Conservation (phyloP, 2,888 invertebrate species). For the Chelonus formosanus region DNA sequence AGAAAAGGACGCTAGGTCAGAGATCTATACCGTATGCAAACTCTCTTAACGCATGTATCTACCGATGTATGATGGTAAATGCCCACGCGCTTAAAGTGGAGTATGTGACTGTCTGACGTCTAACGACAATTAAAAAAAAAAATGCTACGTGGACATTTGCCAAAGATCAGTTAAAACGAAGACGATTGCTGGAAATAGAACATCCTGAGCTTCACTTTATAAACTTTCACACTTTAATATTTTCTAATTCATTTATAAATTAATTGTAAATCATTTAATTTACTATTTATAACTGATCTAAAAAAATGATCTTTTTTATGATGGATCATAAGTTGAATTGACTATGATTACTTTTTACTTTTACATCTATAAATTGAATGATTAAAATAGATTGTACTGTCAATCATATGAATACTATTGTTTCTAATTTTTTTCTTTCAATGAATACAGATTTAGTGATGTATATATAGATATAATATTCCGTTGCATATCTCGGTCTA, state of each 20-base stretch:
- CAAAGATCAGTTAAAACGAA: slow-evolving; percentile 32
- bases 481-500: too few relatives aligned
- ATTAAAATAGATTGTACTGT: too few relatives aligned
- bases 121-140: slow-evolving; percentile 31
- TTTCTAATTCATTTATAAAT: slow-evolving; percentile 9
- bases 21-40: slow-evolving; percentile 18
- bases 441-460: too few relatives aligned
- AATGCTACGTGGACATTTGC: slow-evolving; percentile 41
- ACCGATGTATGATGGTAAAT: slow-evolving; percentile 2
- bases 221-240: neutral
- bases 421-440: too few relatives aligned
- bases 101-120: slow-evolving; percentile 23
- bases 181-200: slow-evolving; percentile 40
- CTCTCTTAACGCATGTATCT: neutral
- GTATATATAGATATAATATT: too few relatives aligned
- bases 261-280: neutral
- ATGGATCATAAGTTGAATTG: too few relatives aligned
- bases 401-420: too few relatives aligned
- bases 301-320: too few relatives aligned
- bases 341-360: too few relatives aligned
- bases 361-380: too few relatives aligned
- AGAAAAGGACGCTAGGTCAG: slow-evolving; percentile 33
- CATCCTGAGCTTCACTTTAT: slow-evolving; percentile 8
- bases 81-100: slow-evolving; percentile 21
- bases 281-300: too few relatives aligned